phyloP scores from a whole-genome alignment of 2,797 vertebrate species.

The Arrhamphus sclerolepis region DNA sequence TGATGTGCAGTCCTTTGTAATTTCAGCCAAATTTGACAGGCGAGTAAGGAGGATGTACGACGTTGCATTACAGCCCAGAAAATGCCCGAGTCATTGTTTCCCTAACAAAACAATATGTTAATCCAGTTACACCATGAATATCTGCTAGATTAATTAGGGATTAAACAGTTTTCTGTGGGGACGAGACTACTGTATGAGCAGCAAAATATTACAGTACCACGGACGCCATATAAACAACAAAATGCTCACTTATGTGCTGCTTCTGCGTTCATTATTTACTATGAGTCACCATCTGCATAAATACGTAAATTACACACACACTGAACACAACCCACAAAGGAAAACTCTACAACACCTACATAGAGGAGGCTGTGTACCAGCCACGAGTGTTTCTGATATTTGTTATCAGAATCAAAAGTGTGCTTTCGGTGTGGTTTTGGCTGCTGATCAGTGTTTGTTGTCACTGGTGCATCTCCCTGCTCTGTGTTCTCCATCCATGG shows the following conservation, averaged over 20 bases:
- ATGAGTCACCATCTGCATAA: constrained; percentile 59
- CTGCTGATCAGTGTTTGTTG: neutral
- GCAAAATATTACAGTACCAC: constrained; percentile 46
- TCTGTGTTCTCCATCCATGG: constrained; percentile 6
- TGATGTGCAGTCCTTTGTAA: constrained; percentile 75
- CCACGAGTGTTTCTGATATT: neutral
- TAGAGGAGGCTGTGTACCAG: neutral
- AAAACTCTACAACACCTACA: constrained; percentile 2
- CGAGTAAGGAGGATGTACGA: constrained; percentile 29
- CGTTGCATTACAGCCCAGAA: constrained; percentile 56
- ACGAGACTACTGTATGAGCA: constrained; percentile 48
- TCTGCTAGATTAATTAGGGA: constrained; percentile 70
- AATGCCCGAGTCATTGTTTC: constrained; percentile 65
- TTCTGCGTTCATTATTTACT: constrained; percentile 39
- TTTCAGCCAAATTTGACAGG: constrained; percentile 68
- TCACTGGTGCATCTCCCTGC: neutral
- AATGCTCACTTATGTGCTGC: constrained; percentile 21
- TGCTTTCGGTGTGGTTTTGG: constrained; percentile 7
- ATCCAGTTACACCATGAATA: constrained; percentile 64
- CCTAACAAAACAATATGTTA: constrained; percentile 76
- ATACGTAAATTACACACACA: constrained; percentile 31
- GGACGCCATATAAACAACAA: constrained; percentile 52
- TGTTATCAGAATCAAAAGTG: constrained; percentile 3
- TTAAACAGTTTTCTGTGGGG: constrained; percentile 62
- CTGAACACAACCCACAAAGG: constrained; percentile 11